A percentile compares a stretch with the other conserved stretches of the same genome.
Evolutionary conservation across 23 tunicate species (phyloP).

Genomic region (Diplosoma virens): DNA sequence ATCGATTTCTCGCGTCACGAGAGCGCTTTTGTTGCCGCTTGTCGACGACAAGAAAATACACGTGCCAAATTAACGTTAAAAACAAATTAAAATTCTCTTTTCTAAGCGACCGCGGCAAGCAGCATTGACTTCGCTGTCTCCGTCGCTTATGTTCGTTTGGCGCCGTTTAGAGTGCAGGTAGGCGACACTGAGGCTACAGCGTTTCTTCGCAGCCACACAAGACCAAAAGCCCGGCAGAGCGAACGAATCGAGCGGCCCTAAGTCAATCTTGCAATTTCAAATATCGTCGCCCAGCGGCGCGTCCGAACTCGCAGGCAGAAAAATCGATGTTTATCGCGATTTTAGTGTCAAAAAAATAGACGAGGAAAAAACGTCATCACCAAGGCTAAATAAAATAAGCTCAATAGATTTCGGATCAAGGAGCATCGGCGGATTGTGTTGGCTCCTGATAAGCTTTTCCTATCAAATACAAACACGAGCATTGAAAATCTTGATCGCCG

Average conservation of each 20-base stretch:
- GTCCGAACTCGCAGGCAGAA: too few relatives aligned
- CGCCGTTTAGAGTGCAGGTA: neutral
- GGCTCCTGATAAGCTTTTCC: too few relatives aligned
- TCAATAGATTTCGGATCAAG: too few relatives aligned
- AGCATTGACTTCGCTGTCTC: neutral
- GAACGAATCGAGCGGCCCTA: neutral
- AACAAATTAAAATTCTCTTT: slow-evolving; percentile 19
- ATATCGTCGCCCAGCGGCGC: neutral
- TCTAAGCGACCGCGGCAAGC: neutral
- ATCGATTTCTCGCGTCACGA: neutral
- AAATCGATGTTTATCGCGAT: too few relatives aligned
- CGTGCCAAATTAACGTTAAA: neutral
- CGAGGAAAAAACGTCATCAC: too few relatives aligned
- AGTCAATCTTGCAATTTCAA: neutral
- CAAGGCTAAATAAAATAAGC: too few relatives aligned
- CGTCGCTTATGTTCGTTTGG: neutral
- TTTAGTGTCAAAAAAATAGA: too few relatives aligned
- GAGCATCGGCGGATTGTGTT: too few relatives aligned
- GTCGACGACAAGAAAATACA: neutral
- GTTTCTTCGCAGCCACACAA: neutral
- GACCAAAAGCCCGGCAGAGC: neutral
- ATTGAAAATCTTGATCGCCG: too few relatives aligned
- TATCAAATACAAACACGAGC: too few relatives aligned
- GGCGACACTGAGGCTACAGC: slow-evolving; percentile 19
- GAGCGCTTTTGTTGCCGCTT: slow-evolving; percentile 1